Conservation (phyloP, 2,113 vertebrate species). For the Cepphus grylle region DNA sequence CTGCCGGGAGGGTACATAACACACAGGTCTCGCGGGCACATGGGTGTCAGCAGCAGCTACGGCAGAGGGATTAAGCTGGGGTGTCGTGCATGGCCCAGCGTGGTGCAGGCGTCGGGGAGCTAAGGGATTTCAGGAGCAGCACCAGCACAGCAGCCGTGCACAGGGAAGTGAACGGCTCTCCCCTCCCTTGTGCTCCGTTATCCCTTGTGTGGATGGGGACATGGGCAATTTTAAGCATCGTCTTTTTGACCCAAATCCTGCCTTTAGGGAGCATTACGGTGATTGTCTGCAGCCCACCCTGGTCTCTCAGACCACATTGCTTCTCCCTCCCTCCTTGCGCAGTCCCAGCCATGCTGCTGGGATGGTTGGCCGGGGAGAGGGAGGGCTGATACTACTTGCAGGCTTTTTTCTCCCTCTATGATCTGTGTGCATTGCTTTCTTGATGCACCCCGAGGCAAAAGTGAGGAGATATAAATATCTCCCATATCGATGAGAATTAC, state of each 20-base stretch:
- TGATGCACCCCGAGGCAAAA: not conserved
- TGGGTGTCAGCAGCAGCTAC: not conserved
- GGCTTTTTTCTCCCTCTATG: not conserved
- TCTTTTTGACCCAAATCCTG: not conserved
- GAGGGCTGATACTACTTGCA: not conserved
- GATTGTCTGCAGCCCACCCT: not conserved
- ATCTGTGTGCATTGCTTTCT: not conserved
- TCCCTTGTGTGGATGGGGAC: not conserved
- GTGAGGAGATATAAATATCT: not conserved
- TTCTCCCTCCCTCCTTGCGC: not conserved
- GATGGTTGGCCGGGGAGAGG: not conserved
- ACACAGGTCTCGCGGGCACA: fast-evolving
- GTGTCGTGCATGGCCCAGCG: not conserved
- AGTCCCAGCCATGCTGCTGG: not conserved
- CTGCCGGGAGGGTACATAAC: fast-evolving
- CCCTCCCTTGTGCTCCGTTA: not conserved
- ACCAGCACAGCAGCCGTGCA: not conserved
- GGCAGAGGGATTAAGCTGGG: not conserved
- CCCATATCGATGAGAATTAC: not conserved
- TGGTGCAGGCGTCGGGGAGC: fast-evolving
- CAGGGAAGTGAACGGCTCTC: not conserved
- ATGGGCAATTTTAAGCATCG: not conserved
- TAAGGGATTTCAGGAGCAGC: not conserved
- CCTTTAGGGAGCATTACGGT: not conserved
- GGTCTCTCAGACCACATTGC: not conserved